These are phyloP conservation scores for Eupithecia subumbrata DNA, from an alignment of 2,888 invertebrate species.

Conservation along the genomic window DNA sequence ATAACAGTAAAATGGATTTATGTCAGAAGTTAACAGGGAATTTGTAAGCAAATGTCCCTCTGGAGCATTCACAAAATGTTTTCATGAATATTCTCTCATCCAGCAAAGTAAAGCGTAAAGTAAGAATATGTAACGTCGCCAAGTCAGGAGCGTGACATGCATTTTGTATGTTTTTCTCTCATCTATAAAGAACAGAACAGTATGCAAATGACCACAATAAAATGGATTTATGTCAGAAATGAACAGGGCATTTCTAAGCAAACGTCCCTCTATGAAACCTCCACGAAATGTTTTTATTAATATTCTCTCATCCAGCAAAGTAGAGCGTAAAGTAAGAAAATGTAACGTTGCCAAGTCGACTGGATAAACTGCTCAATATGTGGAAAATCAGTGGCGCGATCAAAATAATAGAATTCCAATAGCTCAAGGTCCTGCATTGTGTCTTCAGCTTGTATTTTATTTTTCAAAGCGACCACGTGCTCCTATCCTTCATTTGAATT, in stretches of 20 bases:
- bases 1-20: conserved; percentile 1
- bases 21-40: neutral
- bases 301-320: conserved; percentile 11
- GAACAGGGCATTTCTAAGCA: neutral
- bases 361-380: conserved; percentile 40
- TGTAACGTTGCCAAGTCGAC: conserved; percentile 30
- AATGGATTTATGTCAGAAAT: conserved; percentile 4
- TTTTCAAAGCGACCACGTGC: neutral
- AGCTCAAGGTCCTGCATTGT: conserved; percentile 35
- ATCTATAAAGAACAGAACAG: neutral
- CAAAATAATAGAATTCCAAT: conserved; percentile 42
- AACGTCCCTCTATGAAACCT: neutral
- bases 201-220: neutral
- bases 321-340: conserved; percentile 24
- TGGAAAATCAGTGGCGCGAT: conserved; percentile 40
- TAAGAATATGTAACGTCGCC: conserved; percentile 27
- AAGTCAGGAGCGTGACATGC: no score
- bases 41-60: neutral
- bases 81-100: conserved; percentile 11
- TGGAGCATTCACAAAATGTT: conserved; percentile 3
- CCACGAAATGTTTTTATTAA: conserved; percentile 12
- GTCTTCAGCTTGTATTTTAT: conserved; percentile 12
- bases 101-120: conserved; percentile 14
- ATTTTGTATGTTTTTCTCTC: no score
- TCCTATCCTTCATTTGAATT: neutral